These are phyloP conservation scores for Pelodiscus sinensis DNA, from an alignment of 2,113 vertebrate genomes.

Conservation along the genomic window DNA sequence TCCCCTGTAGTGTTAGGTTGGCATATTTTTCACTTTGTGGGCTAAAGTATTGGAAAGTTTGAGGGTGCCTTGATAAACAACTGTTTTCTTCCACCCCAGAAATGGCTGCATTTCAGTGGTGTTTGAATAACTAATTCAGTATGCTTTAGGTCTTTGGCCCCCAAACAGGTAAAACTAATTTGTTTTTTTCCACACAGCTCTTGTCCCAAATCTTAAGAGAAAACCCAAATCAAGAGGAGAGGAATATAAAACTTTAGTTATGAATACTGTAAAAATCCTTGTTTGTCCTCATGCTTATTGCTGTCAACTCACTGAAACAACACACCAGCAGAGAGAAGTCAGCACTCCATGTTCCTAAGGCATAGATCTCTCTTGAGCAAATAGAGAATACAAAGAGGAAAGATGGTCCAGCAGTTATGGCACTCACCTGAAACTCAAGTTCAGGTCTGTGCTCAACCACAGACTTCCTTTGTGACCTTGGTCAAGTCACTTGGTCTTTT, in stretches of 20 bases:
- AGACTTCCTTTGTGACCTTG: not conserved
- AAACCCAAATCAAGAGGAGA: not conserved
- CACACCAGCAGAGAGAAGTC: not conserved
- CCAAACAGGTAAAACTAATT: not conserved
- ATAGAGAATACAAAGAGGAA: not conserved
- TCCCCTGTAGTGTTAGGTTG: not conserved
- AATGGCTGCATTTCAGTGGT: not conserved
- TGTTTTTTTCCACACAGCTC: not conserved
- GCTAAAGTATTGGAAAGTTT: not conserved
- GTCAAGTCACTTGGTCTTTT: not conserved
- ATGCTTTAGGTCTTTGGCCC: not conserved
- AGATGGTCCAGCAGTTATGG: not conserved
- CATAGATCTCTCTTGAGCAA: not conserved
- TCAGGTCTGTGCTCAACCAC: not conserved
- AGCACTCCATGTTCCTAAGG: rapidly evolving
- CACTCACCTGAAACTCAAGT: rapidly evolving
- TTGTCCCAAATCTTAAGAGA: not conserved
- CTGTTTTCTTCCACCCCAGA: not conserved
- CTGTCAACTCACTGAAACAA: not conserved
- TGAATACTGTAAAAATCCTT: not conserved
- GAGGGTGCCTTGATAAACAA: not conserved
- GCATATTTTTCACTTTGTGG: not conserved
- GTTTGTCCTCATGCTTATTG: not conserved
- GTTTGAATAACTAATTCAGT: not conserved
- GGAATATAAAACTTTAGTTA: not conserved